Conservation (phyloP, 2,888 invertebrate species). For the Synergus itoensis region DNA sequence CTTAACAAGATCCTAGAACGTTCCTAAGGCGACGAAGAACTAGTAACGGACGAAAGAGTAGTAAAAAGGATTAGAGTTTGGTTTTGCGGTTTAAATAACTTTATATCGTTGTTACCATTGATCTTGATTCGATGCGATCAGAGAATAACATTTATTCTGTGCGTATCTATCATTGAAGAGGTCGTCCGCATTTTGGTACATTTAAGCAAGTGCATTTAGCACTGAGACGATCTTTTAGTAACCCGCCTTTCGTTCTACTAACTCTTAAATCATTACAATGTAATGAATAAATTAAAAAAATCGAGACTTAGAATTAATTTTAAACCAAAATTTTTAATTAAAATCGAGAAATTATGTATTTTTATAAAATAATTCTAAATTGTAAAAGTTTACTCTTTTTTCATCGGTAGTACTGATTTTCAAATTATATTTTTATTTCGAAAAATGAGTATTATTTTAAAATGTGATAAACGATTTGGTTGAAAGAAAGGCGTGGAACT, state of each 20-base stretch:
- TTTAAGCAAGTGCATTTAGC: conserved; percentile 35
- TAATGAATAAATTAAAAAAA: not conserved
- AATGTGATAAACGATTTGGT: conserved; percentile 8
- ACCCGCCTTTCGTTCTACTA: conserved; percentile 22
- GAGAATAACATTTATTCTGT: conserved; percentile 42
- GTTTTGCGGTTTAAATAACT: conserved; percentile 28
- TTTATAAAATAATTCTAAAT: conserved; percentile 4
- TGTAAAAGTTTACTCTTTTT: not conserved
- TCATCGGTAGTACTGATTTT: not conserved
- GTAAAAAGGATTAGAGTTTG: conserved; percentile 31
- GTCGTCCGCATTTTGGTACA: conserved; percentile 17
- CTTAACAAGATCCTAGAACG: conserved; percentile 40
- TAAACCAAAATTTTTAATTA: not conserved
- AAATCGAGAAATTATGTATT: not conserved
- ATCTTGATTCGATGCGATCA: conserved; percentile 28
- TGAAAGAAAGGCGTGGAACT: conserved; percentile 32
- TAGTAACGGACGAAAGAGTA: conserved; percentile 33
- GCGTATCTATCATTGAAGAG: conserved; percentile 24
- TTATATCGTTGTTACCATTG: conserved; percentile 37
- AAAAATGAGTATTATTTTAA: not conserved
- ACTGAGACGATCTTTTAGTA: conserved; percentile 36
- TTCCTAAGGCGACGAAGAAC: conserved; percentile 41
- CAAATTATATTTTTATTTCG: not conserved
- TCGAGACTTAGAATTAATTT: not conserved
- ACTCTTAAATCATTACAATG: conserved; percentile 12